These are phyloP conservation scores for Lagopus leucura DNA, from an alignment of 2,113 vertebrate genomes.

Conservation along the genomic window DNA sequence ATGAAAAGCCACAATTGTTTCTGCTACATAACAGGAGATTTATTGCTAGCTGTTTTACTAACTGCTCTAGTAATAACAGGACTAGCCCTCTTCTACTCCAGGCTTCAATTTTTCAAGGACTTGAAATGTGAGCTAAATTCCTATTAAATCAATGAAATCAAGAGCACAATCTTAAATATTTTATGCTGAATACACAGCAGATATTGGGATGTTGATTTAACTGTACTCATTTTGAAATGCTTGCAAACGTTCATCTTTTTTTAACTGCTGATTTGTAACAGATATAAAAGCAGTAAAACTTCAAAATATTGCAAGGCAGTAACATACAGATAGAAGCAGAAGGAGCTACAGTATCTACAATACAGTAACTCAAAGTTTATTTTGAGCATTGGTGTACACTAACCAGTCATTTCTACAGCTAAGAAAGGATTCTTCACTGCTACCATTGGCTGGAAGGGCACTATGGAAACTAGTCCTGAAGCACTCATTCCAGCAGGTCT, in stretches of 20 bases:
- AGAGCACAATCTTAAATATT: background rate
- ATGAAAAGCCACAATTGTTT: background rate
- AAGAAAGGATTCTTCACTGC: constrained; percentile 67
- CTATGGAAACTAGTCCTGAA: constrained; percentile 67
- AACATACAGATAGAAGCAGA: background rate
- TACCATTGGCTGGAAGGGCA: constrained; percentile 47
- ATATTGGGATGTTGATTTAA: background rate
- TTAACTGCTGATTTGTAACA: background rate
- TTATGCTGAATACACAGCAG: background rate
- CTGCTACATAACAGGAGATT: background rate
- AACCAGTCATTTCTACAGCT: constrained; percentile 73
- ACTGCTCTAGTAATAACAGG: background rate
- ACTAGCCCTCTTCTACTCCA: background rate
- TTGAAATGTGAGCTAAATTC: background rate
- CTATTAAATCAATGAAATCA: background rate
- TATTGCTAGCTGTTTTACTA: background rate
- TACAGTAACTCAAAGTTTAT: background rate
- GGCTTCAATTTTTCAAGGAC: background rate
- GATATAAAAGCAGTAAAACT: background rate
- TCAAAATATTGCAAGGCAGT: background rate
- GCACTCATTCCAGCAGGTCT: constrained; percentile 69
- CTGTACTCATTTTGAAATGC: background rate
- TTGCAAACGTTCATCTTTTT: background rate
- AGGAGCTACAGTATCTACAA: background rate
- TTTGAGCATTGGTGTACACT: constrained; percentile 59